Conservation (phyloP, 1,140 invertebrate species). For the Hormaphis cornu region DNA sequence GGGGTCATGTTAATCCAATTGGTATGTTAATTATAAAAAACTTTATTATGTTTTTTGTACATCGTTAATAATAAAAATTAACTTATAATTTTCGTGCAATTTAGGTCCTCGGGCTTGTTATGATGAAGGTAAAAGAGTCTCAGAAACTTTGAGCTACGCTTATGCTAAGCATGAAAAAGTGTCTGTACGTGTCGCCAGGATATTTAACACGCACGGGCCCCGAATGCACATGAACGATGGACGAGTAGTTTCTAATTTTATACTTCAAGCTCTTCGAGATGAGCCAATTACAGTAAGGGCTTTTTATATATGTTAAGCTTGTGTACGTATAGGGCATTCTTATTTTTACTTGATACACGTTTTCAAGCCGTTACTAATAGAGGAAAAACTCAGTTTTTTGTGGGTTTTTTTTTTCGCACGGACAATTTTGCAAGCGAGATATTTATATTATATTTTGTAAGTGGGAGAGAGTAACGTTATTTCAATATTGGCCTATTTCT, state of each 20-base stretch:
- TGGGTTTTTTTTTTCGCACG: too few species aligned
- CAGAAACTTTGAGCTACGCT: conserved; percentile 92
- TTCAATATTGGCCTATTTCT: too few species aligned
- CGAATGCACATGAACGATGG: conserved; percentile 99
- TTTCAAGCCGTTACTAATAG: too few species aligned
- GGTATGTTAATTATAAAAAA: conserved; percentile 47
- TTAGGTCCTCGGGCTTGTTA: conserved; percentile 89
- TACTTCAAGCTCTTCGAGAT: conserved; percentile 90
- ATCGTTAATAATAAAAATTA: too few species aligned
- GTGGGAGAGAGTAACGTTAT: too few species aligned
- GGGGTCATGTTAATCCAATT: conserved; percentile 99
- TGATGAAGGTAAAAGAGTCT: conserved; percentile 96
- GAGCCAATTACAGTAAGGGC: conserved; percentile 80
- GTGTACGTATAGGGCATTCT: not conserved
- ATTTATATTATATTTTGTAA: too few species aligned
- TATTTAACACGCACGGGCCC: conserved; percentile 99
- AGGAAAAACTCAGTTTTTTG: too few species aligned
- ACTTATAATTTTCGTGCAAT: conserved; percentile 9
- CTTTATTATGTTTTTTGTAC: not conserved
- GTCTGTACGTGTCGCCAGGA: conserved; percentile 87
- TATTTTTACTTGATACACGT: conserved; percentile 20
- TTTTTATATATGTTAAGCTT: too few species aligned
- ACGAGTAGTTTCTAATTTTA: conserved; percentile 96
- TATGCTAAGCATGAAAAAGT: conserved; percentile 95
- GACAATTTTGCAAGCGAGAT: too few species aligned